A percentile compares a stretch with the other conserved stretches of the same genome.
Evolutionary conservation across 1,140 invertebrate genomes (phyloP).

Genomic region (Zophobas atratus): DNA sequence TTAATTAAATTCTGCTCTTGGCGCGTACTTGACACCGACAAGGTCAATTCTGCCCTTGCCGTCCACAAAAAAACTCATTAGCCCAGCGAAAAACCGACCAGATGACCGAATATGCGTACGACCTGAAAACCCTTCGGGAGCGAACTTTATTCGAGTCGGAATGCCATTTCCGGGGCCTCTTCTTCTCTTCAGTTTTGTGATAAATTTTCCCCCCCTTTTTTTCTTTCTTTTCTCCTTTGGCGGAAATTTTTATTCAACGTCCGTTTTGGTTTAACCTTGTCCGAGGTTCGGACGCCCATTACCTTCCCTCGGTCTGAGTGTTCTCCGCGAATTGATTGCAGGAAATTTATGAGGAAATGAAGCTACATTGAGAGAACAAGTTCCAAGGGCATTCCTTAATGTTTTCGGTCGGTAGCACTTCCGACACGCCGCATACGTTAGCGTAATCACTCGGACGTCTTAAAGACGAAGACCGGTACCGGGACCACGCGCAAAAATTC

Average conservation of each 20-base stretch:
- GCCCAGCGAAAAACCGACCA: constrained; percentile 27
- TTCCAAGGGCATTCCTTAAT: constrained; percentile 44
- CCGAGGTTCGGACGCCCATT: constrained; percentile 37
- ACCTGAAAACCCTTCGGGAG: constrained; percentile 16
- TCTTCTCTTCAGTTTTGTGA: constrained; percentile 35
- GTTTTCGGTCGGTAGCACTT: constrained; percentile 26
- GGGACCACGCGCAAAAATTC: too few relatives aligned
- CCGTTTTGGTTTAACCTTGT: constrained; percentile 50
- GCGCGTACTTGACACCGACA: constrained; percentile 46
- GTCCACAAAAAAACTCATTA: constrained; percentile 39
- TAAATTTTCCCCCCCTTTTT: constrained; percentile 33
- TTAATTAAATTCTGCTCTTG: constrained; percentile 50
- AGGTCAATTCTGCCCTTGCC: constrained; percentile 41
- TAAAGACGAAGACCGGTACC: too few relatives aligned
- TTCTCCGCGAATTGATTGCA: constrained; percentile 50
- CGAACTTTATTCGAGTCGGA: constrained; percentile 44
- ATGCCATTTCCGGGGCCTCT: constrained; percentile 46
- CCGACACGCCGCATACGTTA: constrained; percentile 22
- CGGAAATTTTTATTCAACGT: constrained; percentile 47
- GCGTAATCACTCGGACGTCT: too few relatives aligned
- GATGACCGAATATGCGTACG: constrained; percentile 15
- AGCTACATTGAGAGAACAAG: constrained; percentile 52
- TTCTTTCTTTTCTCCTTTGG: constrained; percentile 24
- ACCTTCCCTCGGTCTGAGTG: constrained; percentile 36
- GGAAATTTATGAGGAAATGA: constrained; percentile 55